Evolutionary conservation across 2,113 vertebrate genomes (phyloP).

Genomic region (Campylorhamphus procurvoides): DNA sequence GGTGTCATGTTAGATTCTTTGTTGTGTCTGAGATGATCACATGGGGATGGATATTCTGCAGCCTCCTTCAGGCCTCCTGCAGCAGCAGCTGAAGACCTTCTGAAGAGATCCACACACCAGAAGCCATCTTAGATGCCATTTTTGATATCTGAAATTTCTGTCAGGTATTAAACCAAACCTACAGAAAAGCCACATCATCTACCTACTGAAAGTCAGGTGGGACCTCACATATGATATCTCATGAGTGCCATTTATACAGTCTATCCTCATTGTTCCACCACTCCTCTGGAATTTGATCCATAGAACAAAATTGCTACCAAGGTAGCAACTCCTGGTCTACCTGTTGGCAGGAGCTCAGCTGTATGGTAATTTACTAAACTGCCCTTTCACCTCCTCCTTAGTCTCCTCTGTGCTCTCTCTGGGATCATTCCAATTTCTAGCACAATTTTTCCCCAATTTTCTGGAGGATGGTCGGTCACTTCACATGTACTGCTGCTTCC

Average conservation of each 20-base stretch:
- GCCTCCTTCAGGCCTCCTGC: not conserved
- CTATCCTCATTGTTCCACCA: not conserved
- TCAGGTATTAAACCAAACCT: not conserved
- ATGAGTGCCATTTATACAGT: not conserved
- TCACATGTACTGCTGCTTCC: not conserved
- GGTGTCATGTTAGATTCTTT: not conserved
- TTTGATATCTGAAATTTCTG: not conserved
- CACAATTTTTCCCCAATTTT: not conserved
- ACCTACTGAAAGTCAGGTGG: not conserved
- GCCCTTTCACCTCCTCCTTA: not conserved
- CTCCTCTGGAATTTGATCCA: not conserved
- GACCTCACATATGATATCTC: not conserved
- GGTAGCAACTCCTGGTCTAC: not conserved
- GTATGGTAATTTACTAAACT: not conserved
- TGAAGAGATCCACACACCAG: not conserved
- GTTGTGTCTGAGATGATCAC: not conserved
- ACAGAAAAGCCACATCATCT: not conserved
- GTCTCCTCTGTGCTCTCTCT: not conserved
- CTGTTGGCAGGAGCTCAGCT: not conserved
- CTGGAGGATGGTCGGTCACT: not conserved
- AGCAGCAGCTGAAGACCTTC: not conserved
- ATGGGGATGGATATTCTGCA: not conserved
- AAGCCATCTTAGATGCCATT: not conserved
- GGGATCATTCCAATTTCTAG: not conserved
- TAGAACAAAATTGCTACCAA: not conserved